Percentiles rank a stretch among this genome's conserved stretches.
phyloP scores from a whole-genome alignment of 2,113 vertebrate species.

The Cricetomys ansorgei region DNA sequence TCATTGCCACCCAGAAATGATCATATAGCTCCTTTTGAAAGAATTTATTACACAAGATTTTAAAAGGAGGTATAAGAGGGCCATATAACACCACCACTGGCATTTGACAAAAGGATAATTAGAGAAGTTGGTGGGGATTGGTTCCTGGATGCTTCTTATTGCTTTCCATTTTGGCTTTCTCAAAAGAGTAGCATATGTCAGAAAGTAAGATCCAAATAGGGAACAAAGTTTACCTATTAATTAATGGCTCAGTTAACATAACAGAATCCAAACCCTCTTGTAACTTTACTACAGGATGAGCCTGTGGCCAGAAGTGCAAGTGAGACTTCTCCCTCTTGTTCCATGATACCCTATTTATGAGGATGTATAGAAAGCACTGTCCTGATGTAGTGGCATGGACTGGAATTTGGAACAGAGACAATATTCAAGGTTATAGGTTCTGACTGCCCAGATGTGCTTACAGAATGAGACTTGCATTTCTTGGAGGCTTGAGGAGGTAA shows the following conservation, averaged over 20 bases:
- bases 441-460: background rate
- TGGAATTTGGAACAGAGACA: background rate
- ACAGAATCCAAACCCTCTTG: background rate
- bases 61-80: background rate
- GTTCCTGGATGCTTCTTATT: background rate
- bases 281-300: background rate
- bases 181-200: background rate
- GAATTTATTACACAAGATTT: background rate
- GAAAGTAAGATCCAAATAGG: background rate
- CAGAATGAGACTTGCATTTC: background rate
- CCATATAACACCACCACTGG: background rate
- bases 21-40: background rate
- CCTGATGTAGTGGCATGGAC: background rate
- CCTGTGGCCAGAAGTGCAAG: fast-evolving
- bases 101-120: background rate
- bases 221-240: conserved; percentile 6
- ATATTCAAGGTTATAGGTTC: background rate
- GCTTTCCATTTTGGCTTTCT: background rate
- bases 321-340: background rate
- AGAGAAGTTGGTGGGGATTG: background rate
- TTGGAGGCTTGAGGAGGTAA: background rate
- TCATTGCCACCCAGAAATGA: background rate
- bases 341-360: background rate
- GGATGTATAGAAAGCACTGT: background rate
- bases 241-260: background rate